Base-by-base conservation (phyloP, 23 tunicate genomes). In the Diplosoma virens region DNA sequence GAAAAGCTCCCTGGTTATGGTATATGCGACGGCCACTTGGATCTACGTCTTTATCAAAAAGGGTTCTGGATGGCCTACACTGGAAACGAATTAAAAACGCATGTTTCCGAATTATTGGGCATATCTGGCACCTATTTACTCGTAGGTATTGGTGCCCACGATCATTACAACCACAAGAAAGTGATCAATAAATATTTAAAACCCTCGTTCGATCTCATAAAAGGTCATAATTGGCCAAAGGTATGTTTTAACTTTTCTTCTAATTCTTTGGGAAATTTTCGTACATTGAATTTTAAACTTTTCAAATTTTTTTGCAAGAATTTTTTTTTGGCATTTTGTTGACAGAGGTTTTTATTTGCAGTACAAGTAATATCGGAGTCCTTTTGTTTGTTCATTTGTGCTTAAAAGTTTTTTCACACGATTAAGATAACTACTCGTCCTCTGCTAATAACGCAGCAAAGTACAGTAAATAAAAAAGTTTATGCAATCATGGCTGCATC, bases 181-280 rank as follows among this genome's bases (percentile, higher is more conserved):
- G 30, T 59, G 3, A 59, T 77, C n/a, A 11, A 14, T 5, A 25
- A 33, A 25, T 77, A 59, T 41, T 27, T 77, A 7, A 58, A 77
- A 22, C 81, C 81, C 0, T 23, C 71, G 1, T 25, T 77, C 27
- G 70, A 77, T 11, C 14, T 36, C 1, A 16, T 77, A 2, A 1
- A 1, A 0, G 81, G 81, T 6, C 81, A 77, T 22, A 59, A 21
- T 26, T 77, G 81, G 81, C 81, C 81, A 2, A 77, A 77, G 33
- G 81, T 77, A 58, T 29, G 81, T 34, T 1, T 46, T 54, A 14
- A 56, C 23, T 21, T 56, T 56, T 56, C 25, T 56, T 41, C 14
- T 14, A 41, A 14, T n/a, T n/a, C n/a, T n/a, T n/a, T n/a, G n/a
- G n/a, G n/a, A n/a, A n/a, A n/a, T n/a, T n/a, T n/a, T n/a, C n/a